These are phyloP conservation scores for Scaptodrosophila latifasciaeformis DNA, from an alignment of 2,888 invertebrate species.

Conservation along the genomic window DNA sequence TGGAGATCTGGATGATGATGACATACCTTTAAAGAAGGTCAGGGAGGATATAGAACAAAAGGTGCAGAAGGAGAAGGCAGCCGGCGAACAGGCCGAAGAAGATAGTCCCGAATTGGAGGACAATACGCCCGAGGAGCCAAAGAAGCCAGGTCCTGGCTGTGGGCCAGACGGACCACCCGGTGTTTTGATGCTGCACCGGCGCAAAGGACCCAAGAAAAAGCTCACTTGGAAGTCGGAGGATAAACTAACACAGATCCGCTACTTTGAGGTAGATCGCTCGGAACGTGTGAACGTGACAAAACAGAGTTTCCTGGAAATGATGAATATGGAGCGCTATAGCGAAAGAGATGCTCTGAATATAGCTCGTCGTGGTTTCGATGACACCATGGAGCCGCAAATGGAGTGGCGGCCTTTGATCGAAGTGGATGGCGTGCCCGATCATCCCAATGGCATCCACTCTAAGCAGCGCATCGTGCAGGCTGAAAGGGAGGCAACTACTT, in stretches of 20 bases:
- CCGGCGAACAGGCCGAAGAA: constrained; percentile 17
- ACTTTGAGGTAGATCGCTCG: constrained; percentile 95
- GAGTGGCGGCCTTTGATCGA: constrained; percentile 84
- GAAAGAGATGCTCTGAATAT: constrained; percentile 90
- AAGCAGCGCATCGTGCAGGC: constrained; percentile 91
- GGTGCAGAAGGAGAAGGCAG: constrained; percentile 63
- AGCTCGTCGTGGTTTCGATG: constrained; percentile 85
- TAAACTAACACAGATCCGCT: constrained; percentile 87
- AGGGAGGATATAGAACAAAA: constrained; percentile 74
- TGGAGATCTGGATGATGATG: constrained; percentile 71
- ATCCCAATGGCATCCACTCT: constrained; percentile 85
- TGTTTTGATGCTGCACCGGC: constrained; percentile 82
- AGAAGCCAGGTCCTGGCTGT: constrained; percentile 73
- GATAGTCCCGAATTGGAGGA: constrained; percentile 45
- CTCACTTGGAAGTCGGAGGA: constrained; percentile 88
- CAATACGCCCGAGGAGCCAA: constrained; percentile 54
- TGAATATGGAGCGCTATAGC: constrained; percentile 88
- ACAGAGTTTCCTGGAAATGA: constrained; percentile 90
- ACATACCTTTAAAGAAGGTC: constrained; percentile 73
- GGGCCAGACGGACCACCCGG: constrained; percentile 82
- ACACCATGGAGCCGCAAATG: constrained; percentile 88
- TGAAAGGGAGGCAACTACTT: constrained; percentile 88
- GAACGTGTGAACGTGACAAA: constrained; percentile 96
- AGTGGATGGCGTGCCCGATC: constrained; percentile 81
- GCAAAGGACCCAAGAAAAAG: constrained; percentile 86